Evolutionary conservation across 2,888 invertebrate species (phyloP).

Genomic region (Acanthopleura granulata): DNA sequence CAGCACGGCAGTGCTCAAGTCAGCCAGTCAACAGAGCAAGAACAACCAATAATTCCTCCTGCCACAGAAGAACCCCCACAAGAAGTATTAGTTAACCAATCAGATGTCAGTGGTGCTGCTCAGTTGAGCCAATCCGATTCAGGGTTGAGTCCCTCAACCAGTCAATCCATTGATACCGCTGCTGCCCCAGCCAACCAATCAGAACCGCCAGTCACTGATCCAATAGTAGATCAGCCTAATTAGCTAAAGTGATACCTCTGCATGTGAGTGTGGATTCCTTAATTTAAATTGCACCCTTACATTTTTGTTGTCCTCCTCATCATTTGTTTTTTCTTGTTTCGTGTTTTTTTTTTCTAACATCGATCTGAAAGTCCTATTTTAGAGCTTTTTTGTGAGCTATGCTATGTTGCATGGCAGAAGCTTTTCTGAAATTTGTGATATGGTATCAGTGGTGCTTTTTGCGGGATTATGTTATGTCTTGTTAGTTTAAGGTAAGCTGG

Average conservation of each 20-base stretch:
- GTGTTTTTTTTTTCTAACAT: too few species aligned
- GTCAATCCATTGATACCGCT: background rate
- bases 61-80: background rate
- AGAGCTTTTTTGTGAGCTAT: too few species aligned
- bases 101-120: slow-evolving; percentile 17
- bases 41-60: background rate
- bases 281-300: background rate
- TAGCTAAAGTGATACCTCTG: background rate
- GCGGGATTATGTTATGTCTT: too few species aligned
- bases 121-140: slow-evolving; percentile 3
- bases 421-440: too few species aligned
- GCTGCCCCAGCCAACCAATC: slow-evolving; percentile 19
- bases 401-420: too few species aligned
- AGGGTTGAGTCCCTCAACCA: background rate
- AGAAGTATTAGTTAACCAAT: background rate
- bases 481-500: too few species aligned
- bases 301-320: too few species aligned
- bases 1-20: background rate
- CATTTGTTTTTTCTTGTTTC: too few species aligned
- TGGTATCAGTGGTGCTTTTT: too few species aligned
- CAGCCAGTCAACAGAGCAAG: background rate
- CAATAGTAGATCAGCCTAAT: slow-evolving; percentile 1
- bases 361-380: too few species aligned
- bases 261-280: background rate
- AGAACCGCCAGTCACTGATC: background rate